Base-by-base conservation (phyloP, 2,888 invertebrate genomes). In the Colostygia pectinataria region DNA sequence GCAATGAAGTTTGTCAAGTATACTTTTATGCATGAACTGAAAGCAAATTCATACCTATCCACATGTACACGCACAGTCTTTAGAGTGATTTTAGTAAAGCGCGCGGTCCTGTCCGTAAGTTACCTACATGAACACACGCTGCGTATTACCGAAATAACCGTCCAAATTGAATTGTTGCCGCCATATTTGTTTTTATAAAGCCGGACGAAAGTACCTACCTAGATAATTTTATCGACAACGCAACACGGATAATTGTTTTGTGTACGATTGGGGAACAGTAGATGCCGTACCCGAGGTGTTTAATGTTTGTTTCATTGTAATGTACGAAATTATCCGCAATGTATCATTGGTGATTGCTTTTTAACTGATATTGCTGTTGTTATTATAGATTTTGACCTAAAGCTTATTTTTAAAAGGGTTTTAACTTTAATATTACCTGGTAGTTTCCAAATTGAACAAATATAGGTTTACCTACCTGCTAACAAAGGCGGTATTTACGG, bases 131-230 rank as follows among this genome's bases (percentile, higher is more conserved):
- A 18, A 71, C 70, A 71, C 68, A 61, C 61, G 63, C 66, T 71
- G 61, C 71, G 27, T 20, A 76, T 77, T 79, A 80, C 77, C 71
- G 66, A 77, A 77, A 81, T 80, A 79, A 78, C 80, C 73, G 67
- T 70, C 66, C 63, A 68, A 79, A 81, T 83, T 81, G 74, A 80
- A 82, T 79, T 71, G 76, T 80, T 68, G 68, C 71, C 61, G 65
- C 70, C 74, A 66, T 77, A 73, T 80, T 80, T 81, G 77, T 80
- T 80, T 77, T 77, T 76, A 71, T 67, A 74, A 64, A 73, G 67
- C 69, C 27, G 64, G 55, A 58, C 63, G 57, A 74, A 78, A 77
- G 75, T 80, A 74, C 72, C 63, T 80, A 74, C 72, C 63, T 63
- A 65, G 63, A 74, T 74, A 49, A 74, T 70, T 79, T 70, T 74